Percentiles rank a stretch among this genome's conserved stretches.
phyloP scores from a whole-genome alignment of 1,140 invertebrate genomes.

The Dinothrombium tinctorium region DNA sequence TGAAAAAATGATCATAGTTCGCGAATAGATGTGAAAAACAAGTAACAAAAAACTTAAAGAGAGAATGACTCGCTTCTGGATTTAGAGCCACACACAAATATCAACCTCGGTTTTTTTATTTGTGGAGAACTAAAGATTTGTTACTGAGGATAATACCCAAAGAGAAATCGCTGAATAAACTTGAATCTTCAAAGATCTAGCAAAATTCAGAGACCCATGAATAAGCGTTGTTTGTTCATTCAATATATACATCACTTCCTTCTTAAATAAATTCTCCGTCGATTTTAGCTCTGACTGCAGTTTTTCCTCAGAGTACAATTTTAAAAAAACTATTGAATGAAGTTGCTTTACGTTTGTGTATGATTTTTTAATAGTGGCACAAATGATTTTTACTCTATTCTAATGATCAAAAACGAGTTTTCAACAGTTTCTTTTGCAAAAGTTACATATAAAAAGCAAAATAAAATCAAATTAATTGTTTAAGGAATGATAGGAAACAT shows the following conservation, averaged over 20 bases:
- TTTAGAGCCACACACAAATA: conserved; percentile 75
- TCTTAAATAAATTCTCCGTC: conserved; percentile 48
- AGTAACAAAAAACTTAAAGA: conserved; percentile 64
- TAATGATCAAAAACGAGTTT: too few species aligned
- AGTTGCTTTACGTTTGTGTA: not conserved
- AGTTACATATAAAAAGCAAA: not conserved
- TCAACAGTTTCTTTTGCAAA: too few species aligned
- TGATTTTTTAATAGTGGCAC: not conserved
- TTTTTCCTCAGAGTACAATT: conserved; percentile 15
- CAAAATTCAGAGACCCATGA: conserved; percentile 15
- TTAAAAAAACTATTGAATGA: conserved; percentile 1
- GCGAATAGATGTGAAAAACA: not conserved
- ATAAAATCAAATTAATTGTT: not conserved
- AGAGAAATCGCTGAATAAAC: conserved; percentile 19
- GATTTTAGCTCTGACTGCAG: conserved; percentile 22
- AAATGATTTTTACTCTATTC: not conserved
- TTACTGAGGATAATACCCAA: conserved; percentile 53
- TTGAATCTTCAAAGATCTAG: conserved; percentile 14
- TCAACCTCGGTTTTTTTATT: conserved; percentile 17
- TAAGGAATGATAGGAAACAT: conserved; percentile 14
- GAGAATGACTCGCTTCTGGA: conserved; percentile 48
- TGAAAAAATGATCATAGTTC: not conserved
- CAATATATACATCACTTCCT: conserved; percentile 66
- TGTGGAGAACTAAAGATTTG: conserved; percentile 28
- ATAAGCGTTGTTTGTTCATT: conserved; percentile 32